Evolutionary conservation across 2,113 vertebrate genomes (phyloP), one percentile per base, ranked within the genome.

Genomic region (Cyanistes caeruleus): DNA sequence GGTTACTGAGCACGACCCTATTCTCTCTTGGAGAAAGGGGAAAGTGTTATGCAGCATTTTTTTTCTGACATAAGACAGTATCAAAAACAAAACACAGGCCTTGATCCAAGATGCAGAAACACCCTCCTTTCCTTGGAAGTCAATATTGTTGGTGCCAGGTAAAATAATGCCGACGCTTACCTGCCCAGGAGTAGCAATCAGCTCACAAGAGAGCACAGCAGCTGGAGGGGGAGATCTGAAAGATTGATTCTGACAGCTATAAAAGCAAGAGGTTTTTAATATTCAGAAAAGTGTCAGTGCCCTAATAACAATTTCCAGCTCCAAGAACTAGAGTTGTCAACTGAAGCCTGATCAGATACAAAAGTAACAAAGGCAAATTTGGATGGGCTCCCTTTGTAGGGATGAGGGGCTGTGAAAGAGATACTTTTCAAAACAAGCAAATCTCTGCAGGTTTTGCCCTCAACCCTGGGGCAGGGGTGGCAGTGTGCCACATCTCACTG

Each of bases 231-330:
- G 33, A 83, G 21, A 84, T 22, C 51, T 68, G 73, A 87, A 89
- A 91, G 62, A 96, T 15, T 78, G 59, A 65, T 87, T 89, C 59
- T 81, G 92, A 92, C 87, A 94, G 70, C 69, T 72, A 78, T 58
- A 82, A 93, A 95, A 75, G 51, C 53, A 80, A 87, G 48, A 81
- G 10, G 37, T 27, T 93, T 90, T 90, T 78, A 95, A 83, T 94
- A 95, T 68, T 94, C 85, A 93, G 85, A 58, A 80, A 85, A 81
- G 46, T 30, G 73, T 89, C 88, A 91, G 70, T 18, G 15, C 16
- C 67, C 44, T 86, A 95, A 94, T 73, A 95, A 90, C 43, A 41
- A 92, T 65, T 93, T 90, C 67, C 39, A 5, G n/a, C 69, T 75
- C 24, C 13, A 49, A 56, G 28, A 92, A 63, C 53, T 22, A 44